Evolutionary conservation across 2,888 invertebrate species (phyloP), one percentile per base, ranked within the genome.

Genomic region (Fragum fragum): DNA sequence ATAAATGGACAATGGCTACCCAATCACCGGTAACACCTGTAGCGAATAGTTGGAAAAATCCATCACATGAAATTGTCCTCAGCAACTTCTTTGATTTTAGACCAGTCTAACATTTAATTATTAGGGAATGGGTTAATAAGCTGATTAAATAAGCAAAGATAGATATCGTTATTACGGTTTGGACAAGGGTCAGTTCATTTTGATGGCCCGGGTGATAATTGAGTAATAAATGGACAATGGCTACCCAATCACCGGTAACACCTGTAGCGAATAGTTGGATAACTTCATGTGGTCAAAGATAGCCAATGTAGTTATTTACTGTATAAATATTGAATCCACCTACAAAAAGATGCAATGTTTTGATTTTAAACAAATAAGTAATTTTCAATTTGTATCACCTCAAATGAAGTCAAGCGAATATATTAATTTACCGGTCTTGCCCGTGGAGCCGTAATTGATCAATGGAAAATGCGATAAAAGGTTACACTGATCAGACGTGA

Each of bases 21-120:
- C 74, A 74, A 74, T 74, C 66, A n/a, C 23, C 16, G 32, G 7
- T 26, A 52, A 29, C 74, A 74, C 74, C 74, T 74, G 74, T 74
- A 66, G 28, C n/a, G 32, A 63, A 66, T 36, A 23, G 26, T 36
- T n/a, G 42, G 36, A 23, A 14, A 63, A 42, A n/a, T n/a, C n/a
- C n/a, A n/a, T n/a, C n/a, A n/a, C n/a, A n/a, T n/a, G n/a, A n/a
- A n/a, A n/a, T n/a, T n/a, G n/a, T n/a, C n/a, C n/a, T n/a, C n/a
- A n/a, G n/a, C n/a, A n/a, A n/a, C n/a, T n/a, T n/a, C n/a, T n/a
- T n/a, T n/a, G n/a, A n/a, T n/a, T n/a, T n/a, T n/a, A n/a, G n/a
- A n/a, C n/a, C n/a, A n/a, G n/a, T n/a, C n/a, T n/a, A n/a, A n/a
- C n/a, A n/a, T n/a, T n/a, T n/a, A n/a, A n/a, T n/a, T n/a, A n/a